Conservation (phyloP, 92 coral and sea anemone species). For the Porites cylindrica region DNA sequence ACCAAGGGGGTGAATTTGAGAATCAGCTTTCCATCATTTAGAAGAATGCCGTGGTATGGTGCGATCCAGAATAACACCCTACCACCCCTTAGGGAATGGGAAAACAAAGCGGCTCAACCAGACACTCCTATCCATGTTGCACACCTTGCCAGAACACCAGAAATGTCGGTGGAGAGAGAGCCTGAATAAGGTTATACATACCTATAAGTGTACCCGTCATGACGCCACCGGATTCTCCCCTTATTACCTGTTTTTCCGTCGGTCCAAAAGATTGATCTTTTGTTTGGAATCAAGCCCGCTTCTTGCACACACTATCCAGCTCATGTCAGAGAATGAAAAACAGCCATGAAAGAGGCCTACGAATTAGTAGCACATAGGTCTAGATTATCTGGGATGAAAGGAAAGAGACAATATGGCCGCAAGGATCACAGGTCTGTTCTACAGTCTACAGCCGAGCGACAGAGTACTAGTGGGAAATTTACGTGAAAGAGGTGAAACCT, state of each 20-base stretch:
- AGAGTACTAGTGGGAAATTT: too few relatives aligned
- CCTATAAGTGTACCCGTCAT: conserved; percentile 57
- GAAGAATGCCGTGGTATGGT: conserved; percentile 40
- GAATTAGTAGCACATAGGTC: background rate
- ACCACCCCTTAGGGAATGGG: conserved; percentile 35
- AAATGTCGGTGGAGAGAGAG: conserved; percentile 44
- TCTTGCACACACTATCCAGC: conserved; percentile 28
- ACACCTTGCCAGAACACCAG: conserved; percentile 34
- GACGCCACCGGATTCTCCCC: too few relatives aligned
- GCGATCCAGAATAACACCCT: conserved; percentile 29
- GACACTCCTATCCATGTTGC: conserved; percentile 38
- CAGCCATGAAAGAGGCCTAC: conserved; percentile 46
- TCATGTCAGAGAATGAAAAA: conserved; percentile 49
- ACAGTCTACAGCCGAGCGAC: too few relatives aligned
- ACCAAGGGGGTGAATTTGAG: conserved; percentile 44
- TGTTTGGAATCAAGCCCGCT: conserved; percentile 33
- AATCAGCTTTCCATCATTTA: conserved; percentile 43
- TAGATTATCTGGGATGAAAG: too few relatives aligned
- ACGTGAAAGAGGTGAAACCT: too few relatives aligned
- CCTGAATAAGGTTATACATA: conserved; percentile 57
- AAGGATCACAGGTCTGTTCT: too few relatives aligned
- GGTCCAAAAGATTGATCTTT: conserved; percentile 1
- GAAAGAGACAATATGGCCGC: too few relatives aligned
- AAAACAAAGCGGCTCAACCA: conserved; percentile 23
- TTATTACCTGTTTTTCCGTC: too few relatives aligned